A percentile compares a stretch with the other conserved stretches of the same genome.
Evolutionary conservation across 1,140 invertebrate genomes (phyloP).

Genomic region (Platyscapa corneri): DNA sequence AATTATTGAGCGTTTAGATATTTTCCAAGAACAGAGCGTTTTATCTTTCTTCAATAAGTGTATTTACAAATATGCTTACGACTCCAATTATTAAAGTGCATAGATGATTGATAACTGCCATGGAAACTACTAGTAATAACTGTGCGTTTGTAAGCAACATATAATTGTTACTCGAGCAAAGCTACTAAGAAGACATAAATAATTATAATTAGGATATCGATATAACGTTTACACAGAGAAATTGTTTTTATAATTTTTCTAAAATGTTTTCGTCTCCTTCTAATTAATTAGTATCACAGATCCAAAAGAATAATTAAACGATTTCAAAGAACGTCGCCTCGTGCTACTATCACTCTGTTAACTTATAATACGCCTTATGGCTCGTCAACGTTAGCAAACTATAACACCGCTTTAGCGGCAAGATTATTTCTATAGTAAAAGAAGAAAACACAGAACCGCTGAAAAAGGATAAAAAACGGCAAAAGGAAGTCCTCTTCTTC

Average conservation of each 20-base stretch:
- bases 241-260: not conserved
- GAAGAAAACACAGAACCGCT: not conserved
- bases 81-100: not conserved
- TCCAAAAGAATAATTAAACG: too few species aligned
- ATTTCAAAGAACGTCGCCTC: too few species aligned
- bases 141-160: not conserved
- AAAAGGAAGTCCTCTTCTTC: too few species aligned
- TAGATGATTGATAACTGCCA: not conserved
- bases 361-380: not conserved
- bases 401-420: not conserved
- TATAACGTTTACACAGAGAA: not conserved
- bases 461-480: not conserved
- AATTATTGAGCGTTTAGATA: not conserved
- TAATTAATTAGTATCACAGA: not conserved
- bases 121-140: not conserved
- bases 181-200: not conserved
- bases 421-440: constrained; percentile 26
- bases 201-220: not conserved
- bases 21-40: not conserved
- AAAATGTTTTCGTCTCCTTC: not conserved
- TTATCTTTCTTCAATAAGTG: not conserved
- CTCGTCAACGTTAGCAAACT: not conserved
- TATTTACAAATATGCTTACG: not conserved
- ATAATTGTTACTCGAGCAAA: not conserved
- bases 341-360: not conserved